Evolutionary conservation across 2,113 vertebrate genomes (phyloP).

Genomic region (Phasianus colchicus): DNA sequence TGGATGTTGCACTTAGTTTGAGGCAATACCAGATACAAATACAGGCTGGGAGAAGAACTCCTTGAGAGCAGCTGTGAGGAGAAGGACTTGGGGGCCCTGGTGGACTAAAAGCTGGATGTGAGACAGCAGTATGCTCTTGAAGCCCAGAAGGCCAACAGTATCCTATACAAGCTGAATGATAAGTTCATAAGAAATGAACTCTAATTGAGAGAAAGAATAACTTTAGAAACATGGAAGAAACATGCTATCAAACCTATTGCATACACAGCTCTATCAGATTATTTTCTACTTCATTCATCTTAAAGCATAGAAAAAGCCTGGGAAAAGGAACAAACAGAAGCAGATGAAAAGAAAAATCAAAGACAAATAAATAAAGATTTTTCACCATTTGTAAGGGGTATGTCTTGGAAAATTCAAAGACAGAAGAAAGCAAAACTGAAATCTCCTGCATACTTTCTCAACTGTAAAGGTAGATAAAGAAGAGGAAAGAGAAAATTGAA

Average conservation of each 20-base stretch:
- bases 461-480: not conserved
- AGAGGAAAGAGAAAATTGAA: not conserved
- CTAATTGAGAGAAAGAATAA: not conserved
- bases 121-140: no score
- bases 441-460: not conserved
- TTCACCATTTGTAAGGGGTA: not conserved
- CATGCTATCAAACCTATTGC: not conserved
- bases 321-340: not conserved
- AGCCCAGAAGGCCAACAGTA: no score
- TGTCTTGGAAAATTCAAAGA: conserved; percentile 2
- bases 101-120: no score
- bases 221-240: not conserved
- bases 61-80: no score
- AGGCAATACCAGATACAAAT: no score
- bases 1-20: no score
- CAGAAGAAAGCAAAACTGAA: not conserved
- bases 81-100: no score
- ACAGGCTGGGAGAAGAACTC: no score
- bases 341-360: not conserved
- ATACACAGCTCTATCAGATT: not conserved
- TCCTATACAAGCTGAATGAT: not conserved
- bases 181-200: not conserved
- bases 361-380: not conserved
- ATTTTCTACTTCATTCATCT: not conserved
- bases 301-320: not conserved